These are phyloP conservation scores for Batillaria attramentaria DNA, from an alignment of 1,140 invertebrate genomes.

Conservation along the genomic window DNA sequence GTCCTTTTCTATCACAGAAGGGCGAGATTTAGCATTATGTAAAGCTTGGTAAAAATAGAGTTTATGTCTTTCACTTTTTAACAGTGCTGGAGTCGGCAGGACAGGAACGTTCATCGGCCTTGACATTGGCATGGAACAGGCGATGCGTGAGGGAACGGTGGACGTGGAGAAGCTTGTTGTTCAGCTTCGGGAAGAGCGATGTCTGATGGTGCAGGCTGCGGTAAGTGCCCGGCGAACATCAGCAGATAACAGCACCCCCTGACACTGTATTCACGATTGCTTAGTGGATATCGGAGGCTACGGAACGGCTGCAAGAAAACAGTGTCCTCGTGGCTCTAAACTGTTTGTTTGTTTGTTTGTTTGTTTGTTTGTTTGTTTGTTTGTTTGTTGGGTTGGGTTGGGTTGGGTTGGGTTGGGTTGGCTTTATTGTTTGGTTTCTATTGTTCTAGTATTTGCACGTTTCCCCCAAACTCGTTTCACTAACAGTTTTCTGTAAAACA, in stretches of 20 bases:
- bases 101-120: constrained; percentile 31
- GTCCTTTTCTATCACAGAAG: background rate
- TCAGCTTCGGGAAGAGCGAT: constrained; percentile 1
- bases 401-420: background rate
- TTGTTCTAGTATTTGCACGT: no score
- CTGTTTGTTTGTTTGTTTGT: no score
- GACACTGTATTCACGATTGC: background rate
- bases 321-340: background rate
- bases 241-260: background rate
- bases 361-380: background rate
- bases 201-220: constrained; percentile 20
- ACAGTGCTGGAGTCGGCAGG: constrained; percentile 26
- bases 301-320: no score
- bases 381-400: background rate
- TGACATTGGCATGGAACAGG: constrained; percentile 6
- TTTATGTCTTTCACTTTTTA: background rate
- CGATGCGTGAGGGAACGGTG: background rate
- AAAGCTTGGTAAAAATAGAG: no score
- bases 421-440: no score
- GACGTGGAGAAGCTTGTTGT: background rate
- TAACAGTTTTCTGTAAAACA: no score
- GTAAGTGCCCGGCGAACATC: background rate
- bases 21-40: no score
- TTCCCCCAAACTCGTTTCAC: no score
- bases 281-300: background rate